phyloP scores from a whole-genome alignment of 2,113 vertebrate species.

The Dipodomys merriami region DNA sequence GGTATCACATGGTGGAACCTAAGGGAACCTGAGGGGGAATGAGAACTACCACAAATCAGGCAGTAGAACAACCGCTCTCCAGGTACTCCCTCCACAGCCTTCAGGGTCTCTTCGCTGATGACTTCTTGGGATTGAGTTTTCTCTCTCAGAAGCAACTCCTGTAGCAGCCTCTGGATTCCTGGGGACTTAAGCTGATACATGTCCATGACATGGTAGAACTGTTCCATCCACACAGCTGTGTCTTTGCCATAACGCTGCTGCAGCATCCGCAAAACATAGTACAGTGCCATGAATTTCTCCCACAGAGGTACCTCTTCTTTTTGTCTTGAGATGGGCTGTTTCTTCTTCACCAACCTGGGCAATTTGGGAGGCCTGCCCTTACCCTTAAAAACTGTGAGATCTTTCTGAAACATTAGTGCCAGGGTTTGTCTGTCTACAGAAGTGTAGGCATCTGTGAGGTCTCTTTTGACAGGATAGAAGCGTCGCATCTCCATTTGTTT shows the following conservation, averaged over 20 bases:
- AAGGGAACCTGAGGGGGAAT: background rate
- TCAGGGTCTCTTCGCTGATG: background rate
- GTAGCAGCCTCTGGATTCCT: conserved; percentile 66
- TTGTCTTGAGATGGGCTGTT: background rate
- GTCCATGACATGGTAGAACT: conserved; percentile 64
- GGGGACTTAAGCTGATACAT: conserved; percentile 74
- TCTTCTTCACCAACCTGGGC: background rate
- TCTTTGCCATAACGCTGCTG: background rate
- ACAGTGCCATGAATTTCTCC: conserved; percentile 63
- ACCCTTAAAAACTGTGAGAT: conserved; percentile 55
- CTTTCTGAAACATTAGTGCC: conserved; percentile 67
- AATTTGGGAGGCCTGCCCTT: conserved; percentile 23
- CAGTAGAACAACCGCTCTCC: conserved; percentile 70
- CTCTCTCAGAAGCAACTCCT: conserved; percentile 56
- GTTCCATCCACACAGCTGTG: background rate
- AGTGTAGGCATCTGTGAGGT: background rate
- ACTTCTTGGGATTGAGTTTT: background rate
- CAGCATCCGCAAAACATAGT: conserved; percentile 40
- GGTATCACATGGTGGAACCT: conserved; percentile 47
- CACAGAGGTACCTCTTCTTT: background rate
- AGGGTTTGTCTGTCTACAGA: conserved; percentile 66
- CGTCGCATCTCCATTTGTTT: background rate
- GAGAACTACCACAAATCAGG: conserved; percentile 27
- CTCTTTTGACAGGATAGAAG: conserved; percentile 28
- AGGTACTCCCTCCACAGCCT: background rate